phyloP scores from a whole-genome alignment of 2,113 vertebrate species.

The Jaculus jaculus region DNA sequence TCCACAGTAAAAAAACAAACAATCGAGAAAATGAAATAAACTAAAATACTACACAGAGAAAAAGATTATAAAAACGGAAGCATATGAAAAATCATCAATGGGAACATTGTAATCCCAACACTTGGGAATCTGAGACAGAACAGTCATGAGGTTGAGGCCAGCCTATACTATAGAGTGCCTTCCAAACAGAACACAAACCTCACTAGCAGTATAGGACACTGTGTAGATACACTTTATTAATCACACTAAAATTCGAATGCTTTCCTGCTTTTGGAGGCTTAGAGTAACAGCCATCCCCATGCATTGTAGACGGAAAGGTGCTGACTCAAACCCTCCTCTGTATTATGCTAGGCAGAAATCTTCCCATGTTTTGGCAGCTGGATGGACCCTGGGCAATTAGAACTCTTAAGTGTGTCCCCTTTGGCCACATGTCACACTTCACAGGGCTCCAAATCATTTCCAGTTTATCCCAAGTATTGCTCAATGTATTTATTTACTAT shows the following conservation, averaged over 20 bases:
- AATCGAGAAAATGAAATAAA: not conserved
- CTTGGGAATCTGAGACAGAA: not conserved
- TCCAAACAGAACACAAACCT: not conserved
- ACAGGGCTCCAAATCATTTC: too few relatives aligned
- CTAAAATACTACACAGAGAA: not conserved
- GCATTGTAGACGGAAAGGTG: not conserved
- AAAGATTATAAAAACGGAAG: not conserved
- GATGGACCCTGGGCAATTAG: not conserved
- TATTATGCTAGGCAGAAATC: not conserved
- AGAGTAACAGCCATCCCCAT: not conserved
- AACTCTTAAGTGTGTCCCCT: too few relatives aligned
- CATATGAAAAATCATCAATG: not conserved
- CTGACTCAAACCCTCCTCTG: not conserved
- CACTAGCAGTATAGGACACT: too few relatives aligned
- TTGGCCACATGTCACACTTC: too few relatives aligned
- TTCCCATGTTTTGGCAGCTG: not conserved
- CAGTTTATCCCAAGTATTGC: too few relatives aligned
- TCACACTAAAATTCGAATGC: not conserved
- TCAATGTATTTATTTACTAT: too few relatives aligned
- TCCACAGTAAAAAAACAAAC: conserved; percentile 11
- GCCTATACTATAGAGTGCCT: not conserved
- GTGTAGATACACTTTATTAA: not conserved
- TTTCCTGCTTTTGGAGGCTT: not conserved
- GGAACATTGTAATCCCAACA: not conserved
- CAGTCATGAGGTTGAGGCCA: not conserved